Percentiles rank a stretch among this genome's conserved stretches.
Conservation (phyloP, 2,888 invertebrate species). For the Halictus ligatus region DNA sequence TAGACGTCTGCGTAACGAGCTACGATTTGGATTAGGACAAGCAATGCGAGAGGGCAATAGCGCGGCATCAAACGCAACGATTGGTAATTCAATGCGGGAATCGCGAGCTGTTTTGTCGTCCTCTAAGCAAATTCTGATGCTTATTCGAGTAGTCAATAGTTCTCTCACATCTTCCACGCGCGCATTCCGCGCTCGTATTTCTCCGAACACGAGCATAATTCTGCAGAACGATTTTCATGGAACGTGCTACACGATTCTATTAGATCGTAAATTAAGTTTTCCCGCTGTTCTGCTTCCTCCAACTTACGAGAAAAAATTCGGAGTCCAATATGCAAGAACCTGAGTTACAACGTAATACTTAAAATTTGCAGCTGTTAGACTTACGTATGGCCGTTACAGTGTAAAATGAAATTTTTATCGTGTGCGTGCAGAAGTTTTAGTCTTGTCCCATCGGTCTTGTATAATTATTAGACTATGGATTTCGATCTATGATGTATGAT, state of each 20-base stretch:
- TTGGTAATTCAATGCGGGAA: constrained; percentile 19
- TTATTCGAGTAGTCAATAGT: neutral
- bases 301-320: neutral
- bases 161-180: neutral
- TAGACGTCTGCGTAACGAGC: constrained; percentile 17
- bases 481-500: neutral
- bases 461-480: neutral
- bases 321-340: neutral
- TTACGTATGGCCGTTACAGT: neutral
- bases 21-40: neutral
- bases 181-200: neutral
- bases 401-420: neutral
- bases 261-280: neutral
- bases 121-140: neutral
- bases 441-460: neutral
- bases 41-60: constrained; percentile 2
- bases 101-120: constrained; percentile 13
- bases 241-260: neutral
- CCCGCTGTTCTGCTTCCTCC: neutral
- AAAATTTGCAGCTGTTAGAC: neutral
- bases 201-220: no score
- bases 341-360: neutral
- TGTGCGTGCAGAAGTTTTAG: neutral
- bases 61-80: constrained; percentile 3
- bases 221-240: neutral